These are phyloP conservation scores for Catocala nupta DNA, from an alignment of 2,888 invertebrate species.

Conservation along the genomic window DNA sequence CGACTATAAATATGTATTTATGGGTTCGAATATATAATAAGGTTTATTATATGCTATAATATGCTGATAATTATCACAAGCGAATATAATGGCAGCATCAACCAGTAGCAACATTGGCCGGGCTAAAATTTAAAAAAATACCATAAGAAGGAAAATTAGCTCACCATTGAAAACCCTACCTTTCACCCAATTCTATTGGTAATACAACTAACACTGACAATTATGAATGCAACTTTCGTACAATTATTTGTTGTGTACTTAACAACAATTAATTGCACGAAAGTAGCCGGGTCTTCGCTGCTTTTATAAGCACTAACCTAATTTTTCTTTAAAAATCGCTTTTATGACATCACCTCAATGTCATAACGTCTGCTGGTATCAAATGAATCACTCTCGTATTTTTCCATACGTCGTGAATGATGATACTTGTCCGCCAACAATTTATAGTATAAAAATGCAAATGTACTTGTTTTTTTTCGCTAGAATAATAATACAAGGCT, in stretches of 20 bases:
- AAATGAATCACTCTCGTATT: conserved; percentile 41
- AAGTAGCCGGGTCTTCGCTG: conserved; percentile 7
- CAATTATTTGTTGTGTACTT: not conserved
- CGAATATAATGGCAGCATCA: not conserved
- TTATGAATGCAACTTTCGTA: too few species aligned
- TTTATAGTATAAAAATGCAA: conserved; percentile 47
- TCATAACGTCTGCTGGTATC: conserved; percentile 17
- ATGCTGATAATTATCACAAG: not conserved
- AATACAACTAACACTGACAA: too few species aligned
- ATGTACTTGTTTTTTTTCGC: conserved; percentile 29
- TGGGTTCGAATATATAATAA: not conserved
- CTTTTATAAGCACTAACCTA: conserved; percentile 25
- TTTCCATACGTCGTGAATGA: conserved; percentile 44
- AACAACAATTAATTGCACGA: not conserved
- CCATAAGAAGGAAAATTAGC: not conserved
- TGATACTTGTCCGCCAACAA: conserved; percentile 39
- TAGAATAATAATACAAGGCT: conserved; percentile 42
- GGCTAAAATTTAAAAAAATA: too few species aligned
- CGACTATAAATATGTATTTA: too few species aligned
- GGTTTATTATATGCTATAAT: not conserved
- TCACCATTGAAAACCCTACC: not conserved
- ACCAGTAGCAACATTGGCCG: too few species aligned
- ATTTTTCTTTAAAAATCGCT: conserved; percentile 29
- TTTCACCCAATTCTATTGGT: too few species aligned
- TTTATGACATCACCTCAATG: conserved; percentile 44